A percentile compares a stretch with the other conserved stretches of the same genome.
These are phyloP conservation scores for Oryzias curvinotus DNA, from an alignment of 2,113 vertebrate species.

Conservation along the genomic window DNA sequence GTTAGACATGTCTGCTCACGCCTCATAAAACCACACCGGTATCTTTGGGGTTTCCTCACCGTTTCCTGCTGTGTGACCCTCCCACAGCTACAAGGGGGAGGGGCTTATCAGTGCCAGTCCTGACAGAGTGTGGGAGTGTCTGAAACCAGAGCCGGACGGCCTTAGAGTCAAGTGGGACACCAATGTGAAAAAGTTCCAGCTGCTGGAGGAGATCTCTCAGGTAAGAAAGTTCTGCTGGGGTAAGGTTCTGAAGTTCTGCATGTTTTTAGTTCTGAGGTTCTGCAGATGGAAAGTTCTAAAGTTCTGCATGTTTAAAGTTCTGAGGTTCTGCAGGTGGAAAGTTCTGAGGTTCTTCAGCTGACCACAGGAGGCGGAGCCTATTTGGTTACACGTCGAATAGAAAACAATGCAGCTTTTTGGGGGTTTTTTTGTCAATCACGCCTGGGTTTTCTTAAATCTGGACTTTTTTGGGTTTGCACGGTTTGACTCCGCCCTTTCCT, in stretches of 20 bases:
- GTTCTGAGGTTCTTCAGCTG: too few relatives aligned
- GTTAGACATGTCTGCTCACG: not conserved
- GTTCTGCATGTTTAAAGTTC: too few relatives aligned
- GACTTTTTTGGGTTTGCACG: too few relatives aligned
- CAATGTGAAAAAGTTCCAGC: constrained; percentile 85
- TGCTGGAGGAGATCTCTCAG: constrained; percentile 82
- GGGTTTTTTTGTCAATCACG: too few relatives aligned
- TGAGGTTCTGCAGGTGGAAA: too few relatives aligned
- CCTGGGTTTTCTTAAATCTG: too few relatives aligned
- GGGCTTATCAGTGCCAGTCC: constrained; percentile 78
- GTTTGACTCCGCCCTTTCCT: constrained; percentile 24
- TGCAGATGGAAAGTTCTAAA: too few relatives aligned
- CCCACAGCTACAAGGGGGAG: constrained; percentile 87
- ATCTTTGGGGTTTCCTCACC: not conserved
- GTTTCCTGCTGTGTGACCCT: not conserved
- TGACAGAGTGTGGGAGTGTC: constrained; percentile 84
- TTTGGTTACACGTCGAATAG: too few relatives aligned
- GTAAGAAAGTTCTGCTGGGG: constrained; percentile 66
- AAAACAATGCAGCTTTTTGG: too few relatives aligned
- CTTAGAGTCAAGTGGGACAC: constrained; percentile 89
- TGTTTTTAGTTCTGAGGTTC: not conserved
- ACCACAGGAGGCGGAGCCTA: too few relatives aligned
- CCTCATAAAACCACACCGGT: not conserved
- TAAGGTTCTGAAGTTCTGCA: not conserved
- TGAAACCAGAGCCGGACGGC: constrained; percentile 85